These are phyloP conservation scores for Okamejei kenojei DNA, from an alignment of 2,797 vertebrate species.

Conservation along the genomic window DNA sequence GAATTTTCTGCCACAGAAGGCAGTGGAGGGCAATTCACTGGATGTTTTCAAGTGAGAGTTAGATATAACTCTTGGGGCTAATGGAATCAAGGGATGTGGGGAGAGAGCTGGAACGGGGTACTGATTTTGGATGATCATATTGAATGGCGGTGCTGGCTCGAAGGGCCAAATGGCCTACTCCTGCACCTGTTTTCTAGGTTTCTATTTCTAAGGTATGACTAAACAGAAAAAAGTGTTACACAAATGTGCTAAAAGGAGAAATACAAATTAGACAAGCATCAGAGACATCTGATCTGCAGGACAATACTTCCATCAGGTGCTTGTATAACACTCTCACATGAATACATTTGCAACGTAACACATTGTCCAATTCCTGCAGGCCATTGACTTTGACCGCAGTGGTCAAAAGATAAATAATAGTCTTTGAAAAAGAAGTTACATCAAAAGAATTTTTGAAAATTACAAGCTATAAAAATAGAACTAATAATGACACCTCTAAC, in stretches of 20 bases:
- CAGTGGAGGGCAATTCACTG: no score
- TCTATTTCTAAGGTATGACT: background rate
- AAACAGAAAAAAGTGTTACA: background rate
- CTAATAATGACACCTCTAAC: conserved; percentile 12
- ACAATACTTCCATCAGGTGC: background rate
- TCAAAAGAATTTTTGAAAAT: background rate
- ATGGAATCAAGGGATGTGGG: no score
- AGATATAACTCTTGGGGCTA: no score
- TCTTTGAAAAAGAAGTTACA: background rate
- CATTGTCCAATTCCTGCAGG: background rate
- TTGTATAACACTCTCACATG: background rate
- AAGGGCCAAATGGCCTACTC: no score
- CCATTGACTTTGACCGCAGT: background rate
- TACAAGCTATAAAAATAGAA: conserved; percentile 30
- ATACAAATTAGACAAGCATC: background rate
- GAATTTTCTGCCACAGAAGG: no score
- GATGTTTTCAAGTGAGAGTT: no score
- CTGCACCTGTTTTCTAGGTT: no score
- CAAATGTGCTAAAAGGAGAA: background rate
- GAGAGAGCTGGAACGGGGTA: no score
- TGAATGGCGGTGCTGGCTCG: no score
- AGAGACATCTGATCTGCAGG: background rate
- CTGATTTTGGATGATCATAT: no score
- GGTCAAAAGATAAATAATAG: background rate
- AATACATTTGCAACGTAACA: background rate